Percentiles rank a stretch among this genome's conserved stretches.
Conservation (phyloP, 2,113 vertebrate species). For the Rana temporaria region DNA sequence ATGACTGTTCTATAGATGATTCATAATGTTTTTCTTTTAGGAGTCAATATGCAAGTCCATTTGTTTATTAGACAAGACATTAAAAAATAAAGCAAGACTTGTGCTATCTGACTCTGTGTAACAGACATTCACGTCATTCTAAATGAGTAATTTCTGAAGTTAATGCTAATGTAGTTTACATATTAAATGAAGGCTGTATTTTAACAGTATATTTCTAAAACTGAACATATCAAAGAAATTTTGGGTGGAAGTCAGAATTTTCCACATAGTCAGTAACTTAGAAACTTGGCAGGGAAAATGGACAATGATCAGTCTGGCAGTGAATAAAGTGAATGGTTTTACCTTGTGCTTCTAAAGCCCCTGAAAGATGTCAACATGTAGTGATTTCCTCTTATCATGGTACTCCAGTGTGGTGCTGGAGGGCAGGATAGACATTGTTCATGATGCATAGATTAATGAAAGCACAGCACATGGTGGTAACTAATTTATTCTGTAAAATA, state of each 20-base stretch:
- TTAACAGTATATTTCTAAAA: too few species aligned
- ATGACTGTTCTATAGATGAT: background rate
- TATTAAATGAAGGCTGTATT: too few species aligned
- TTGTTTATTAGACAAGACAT: conserved; percentile 8
- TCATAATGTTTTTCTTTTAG: conserved; percentile 1
- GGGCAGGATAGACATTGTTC: conserved; percentile 2
- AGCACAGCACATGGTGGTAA: background rate
- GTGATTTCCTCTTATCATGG: conserved; percentile 22
- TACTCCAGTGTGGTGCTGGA: conserved; percentile 8
- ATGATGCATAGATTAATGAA: background rate
- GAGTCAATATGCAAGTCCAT: background rate
- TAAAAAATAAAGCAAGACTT: background rate
- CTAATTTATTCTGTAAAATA: background rate
- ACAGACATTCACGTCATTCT: too few species aligned
- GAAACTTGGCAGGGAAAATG: conserved; percentile 5
- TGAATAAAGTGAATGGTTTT: conserved; percentile 8
- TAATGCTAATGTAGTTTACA: too few species aligned
- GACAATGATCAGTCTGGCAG: conserved; percentile 17
- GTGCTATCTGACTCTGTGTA: too few species aligned
- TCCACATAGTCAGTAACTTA: background rate
- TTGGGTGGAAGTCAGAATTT: background rate
- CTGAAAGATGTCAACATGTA: conserved; percentile 25
- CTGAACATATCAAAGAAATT: background rate
- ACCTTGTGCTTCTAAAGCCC: conserved; percentile 13
- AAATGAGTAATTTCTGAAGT: too few species aligned